Evolutionary conservation across 2,888 invertebrate genomes (phyloP).

Genomic region (Eupithecia vulgata): DNA sequence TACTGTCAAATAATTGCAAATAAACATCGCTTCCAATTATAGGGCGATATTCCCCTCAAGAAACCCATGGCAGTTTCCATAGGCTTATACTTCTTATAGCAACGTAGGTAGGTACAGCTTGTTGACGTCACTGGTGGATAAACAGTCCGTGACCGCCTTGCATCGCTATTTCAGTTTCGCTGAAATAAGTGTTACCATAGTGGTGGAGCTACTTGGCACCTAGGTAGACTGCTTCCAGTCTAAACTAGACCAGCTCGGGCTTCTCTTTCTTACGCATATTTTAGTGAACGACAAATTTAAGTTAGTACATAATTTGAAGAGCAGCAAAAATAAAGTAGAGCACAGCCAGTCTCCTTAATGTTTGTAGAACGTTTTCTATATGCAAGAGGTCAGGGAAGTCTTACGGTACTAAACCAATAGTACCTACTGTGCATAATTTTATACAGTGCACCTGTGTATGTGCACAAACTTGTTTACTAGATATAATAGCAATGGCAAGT

Average conservation of each 20-base stretch:
- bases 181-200: constrained; percentile 12
- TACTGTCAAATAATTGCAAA: background rate
- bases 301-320: too few species aligned
- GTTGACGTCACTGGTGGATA: constrained; percentile 46
- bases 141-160: constrained; percentile 59
- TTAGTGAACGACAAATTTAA: too few species aligned
- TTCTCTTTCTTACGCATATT: too few species aligned
- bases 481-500: too few species aligned
- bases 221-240: background rate
- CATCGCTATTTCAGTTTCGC: constrained; percentile 48
- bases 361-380: background rate
- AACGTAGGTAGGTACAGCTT: constrained; percentile 13
- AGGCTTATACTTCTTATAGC: background rate
- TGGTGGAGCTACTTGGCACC: background rate
- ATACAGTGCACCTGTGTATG: too few species aligned
- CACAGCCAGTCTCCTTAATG: too few species aligned
- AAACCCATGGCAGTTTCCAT: constrained; percentile 5
- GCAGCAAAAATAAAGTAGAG: too few species aligned
- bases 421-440: too few species aligned
- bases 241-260: background rate
- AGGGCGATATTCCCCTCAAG: background rate
- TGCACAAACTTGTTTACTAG: too few species aligned
- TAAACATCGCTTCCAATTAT: constrained; percentile 1
- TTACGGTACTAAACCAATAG: too few species aligned
- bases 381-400: too few species aligned